Evolutionary conservation across 2,113 vertebrate genomes (phyloP), one percentile per base, ranked within the genome.

Genomic region (Ageneiosus marmoratus): DNA sequence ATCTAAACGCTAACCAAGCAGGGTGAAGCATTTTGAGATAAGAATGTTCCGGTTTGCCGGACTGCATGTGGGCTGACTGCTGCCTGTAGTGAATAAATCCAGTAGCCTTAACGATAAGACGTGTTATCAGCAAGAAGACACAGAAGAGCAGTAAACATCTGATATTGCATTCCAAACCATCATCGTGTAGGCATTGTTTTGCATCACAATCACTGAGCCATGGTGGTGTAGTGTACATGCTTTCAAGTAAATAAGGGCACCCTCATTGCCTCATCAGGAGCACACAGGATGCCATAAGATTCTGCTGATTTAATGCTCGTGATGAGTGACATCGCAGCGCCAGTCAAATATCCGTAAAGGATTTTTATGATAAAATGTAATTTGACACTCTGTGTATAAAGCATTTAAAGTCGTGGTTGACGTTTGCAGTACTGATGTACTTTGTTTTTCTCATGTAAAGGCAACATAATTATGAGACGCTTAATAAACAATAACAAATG

Each of bases 201-300:
- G 63, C 58, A 32, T 63, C 78, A 48, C 77, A 51, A 86, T 87
- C 84, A n/a, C 16, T 50, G 67, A 65, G 79, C 44, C 69, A 67
- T 76, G 73, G 55, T 58, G 22, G 60, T 69, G 67, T 37, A 32
- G 32, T 56, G 24, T 73, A 77, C 63, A 62, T 83, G 10, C 55
- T 53, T n/a, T 56, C 44, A 2, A 34, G 58, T 53, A 65, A 55
- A 80, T 81, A 67, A 58, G 27, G 84, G 81, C 24, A 9, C 84
- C 88, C 86, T 69, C 77, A 85, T 82, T n/a, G 73, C 77, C 79
- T 24, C 41, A 75, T 55, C 20, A 41, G 70, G 72, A 50, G n/a
- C 11, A 53, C 50, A 16, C 70, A 74, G 82, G 77, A 62, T 70
- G 24, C 24, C 37, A 10, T 69, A 34, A 65, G 41, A 53, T 37